Evolutionary conservation across 2,113 vertebrate genomes (phyloP).

Genomic region (Cygnus atratus): DNA sequence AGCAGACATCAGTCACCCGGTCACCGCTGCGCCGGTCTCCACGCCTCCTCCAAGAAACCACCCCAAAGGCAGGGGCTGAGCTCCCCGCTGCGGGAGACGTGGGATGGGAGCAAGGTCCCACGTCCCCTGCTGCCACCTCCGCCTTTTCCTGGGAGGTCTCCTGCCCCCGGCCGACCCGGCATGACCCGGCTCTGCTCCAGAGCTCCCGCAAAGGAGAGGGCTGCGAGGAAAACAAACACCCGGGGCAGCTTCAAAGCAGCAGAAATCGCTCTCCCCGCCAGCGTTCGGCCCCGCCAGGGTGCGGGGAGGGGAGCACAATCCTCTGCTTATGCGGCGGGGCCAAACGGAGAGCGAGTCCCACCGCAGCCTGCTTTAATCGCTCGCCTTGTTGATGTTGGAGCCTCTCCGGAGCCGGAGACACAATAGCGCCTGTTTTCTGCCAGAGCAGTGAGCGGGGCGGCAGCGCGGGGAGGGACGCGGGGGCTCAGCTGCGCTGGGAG

Average conservation of each 20-base stretch:
- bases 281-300: accelerated
- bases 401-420: not conserved
- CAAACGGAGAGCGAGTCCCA: not conserved
- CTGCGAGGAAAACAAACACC: slow-evolving; percentile 24
- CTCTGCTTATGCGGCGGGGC: not conserved
- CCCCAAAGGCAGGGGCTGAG: not conserved
- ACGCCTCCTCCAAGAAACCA: not conserved
- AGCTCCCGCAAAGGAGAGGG: not conserved
- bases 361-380: not conserved
- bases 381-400: slow-evolving; percentile 39
- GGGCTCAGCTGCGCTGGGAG: not conserved
- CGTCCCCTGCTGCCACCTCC: not conserved
- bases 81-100: not conserved
- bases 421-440: slow-evolving; percentile 26
- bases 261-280: not conserved
- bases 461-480: accelerated
- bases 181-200: not conserved
- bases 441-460: not conserved
- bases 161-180: not conserved
- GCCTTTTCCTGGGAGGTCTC: not conserved
- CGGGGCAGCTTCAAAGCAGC: slow-evolving; percentile 18
- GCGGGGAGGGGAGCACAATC: not conserved
- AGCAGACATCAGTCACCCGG: not conserved
- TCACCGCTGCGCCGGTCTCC: not conserved
- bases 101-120: not conserved